Conservation (phyloP, 2,888 invertebrate genomes). For the Drosophila kuntzei region DNA sequence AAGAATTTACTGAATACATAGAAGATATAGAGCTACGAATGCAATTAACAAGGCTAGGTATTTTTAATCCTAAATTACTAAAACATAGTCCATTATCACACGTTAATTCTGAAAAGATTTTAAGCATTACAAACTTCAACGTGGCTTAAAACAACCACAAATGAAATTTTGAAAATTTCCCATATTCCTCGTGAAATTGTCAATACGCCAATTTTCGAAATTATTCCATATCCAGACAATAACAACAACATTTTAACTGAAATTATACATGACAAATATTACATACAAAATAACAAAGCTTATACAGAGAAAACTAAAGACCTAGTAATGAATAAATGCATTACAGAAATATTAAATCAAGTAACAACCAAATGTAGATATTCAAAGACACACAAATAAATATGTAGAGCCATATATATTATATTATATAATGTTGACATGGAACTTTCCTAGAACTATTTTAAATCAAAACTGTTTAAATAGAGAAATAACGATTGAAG, state of each 20-base stretch:
- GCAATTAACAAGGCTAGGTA: not conserved
- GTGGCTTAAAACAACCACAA: not conserved
- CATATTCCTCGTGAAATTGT: no score
- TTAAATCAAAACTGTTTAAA: constrained; percentile 3
- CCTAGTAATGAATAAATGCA: no score
- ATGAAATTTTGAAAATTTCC: not conserved
- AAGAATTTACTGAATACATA: no score
- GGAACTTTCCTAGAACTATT: not conserved
- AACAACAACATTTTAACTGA: constrained; percentile 1
- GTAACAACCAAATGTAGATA: not conserved
- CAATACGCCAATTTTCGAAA: not conserved
- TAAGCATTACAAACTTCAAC: not conserved
- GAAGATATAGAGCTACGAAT: no score
- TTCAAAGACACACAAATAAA: not conserved
- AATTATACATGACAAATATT: not conserved
- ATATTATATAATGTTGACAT: constrained; percentile 1
- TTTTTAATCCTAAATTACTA: not conserved
- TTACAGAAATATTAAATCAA: no score
- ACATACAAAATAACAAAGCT: not conserved
- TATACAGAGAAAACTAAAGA: no score
- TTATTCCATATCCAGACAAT: not conserved
- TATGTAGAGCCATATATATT: constrained; percentile 3
- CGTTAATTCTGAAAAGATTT: no score
- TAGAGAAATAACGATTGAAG: not conserved
- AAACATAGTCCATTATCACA: not conserved